These are phyloP conservation scores for Poeciliopsis presidionis DNA, from an alignment of 2,797 vertebrate genomes.

Conservation along the genomic window DNA sequence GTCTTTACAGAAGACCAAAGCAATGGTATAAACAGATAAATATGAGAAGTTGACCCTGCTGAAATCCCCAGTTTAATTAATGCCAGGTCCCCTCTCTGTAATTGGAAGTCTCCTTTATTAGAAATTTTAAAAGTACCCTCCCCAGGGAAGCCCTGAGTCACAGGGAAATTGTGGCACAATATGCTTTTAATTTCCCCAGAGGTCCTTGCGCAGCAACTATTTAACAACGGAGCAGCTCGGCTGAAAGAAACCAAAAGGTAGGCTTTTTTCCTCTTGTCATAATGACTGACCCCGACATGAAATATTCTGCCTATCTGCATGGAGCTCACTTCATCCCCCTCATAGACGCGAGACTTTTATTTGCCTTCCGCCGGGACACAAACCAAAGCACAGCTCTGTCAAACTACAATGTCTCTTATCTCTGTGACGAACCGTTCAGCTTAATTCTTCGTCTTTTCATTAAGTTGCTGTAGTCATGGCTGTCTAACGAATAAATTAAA, in stretches of 20 bases:
- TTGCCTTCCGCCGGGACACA: constrained; percentile 30
- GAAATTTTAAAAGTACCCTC: constrained; percentile 80
- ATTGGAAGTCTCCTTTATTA: constrained; percentile 83
- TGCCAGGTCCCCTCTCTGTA: constrained; percentile 77
- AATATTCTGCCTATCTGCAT: constrained; percentile 54
- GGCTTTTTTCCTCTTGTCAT: constrained; percentile 65
- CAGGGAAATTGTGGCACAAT: constrained; percentile 83
- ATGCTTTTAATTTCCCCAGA: constrained; percentile 87
- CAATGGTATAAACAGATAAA: constrained; percentile 78
- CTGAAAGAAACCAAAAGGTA: constrained; percentile 76
- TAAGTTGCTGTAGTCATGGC: background rate
- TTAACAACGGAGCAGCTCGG: constrained; percentile 74
- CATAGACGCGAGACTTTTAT: constrained; percentile 33
- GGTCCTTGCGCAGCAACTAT: constrained; percentile 77
- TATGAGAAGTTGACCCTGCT: constrained; percentile 75
- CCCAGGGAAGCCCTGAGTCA: constrained; percentile 72
- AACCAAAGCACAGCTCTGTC: constrained; percentile 11
- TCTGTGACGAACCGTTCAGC: constrained; percentile 2
- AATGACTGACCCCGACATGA: constrained; percentile 53
- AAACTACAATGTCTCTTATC: constrained; percentile 17
- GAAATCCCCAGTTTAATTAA: constrained; percentile 84
- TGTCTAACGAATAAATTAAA: background rate
- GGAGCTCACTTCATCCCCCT: constrained; percentile 26
- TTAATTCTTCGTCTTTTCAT: constrained; percentile 11
- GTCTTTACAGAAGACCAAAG: constrained; percentile 57